phyloP scores from a whole-genome alignment of 2,797 vertebrate species.

The Dallia pectoralis region DNA sequence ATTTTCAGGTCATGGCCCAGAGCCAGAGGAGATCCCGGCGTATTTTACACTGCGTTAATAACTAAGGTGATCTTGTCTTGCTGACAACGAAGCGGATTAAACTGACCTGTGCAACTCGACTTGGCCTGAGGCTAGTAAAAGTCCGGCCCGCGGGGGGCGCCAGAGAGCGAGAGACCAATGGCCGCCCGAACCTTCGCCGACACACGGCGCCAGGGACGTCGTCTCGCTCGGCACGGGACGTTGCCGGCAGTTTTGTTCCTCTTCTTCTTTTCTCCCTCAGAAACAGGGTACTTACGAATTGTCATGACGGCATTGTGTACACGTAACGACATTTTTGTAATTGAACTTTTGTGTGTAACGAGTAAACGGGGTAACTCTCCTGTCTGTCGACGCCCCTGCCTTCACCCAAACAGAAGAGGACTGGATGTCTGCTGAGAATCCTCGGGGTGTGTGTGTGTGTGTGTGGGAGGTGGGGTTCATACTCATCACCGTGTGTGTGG shows the following conservation, averaged over 20 bases:
- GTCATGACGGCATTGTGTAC: slow-evolving; percentile 19
- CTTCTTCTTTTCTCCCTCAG: slow-evolving; percentile 55
- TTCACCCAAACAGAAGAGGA: slow-evolving; percentile 13
- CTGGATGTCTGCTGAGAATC: background rate
- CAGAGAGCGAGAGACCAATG: slow-evolving; percentile 27
- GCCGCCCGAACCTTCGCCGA: background rate
- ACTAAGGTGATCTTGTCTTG: slow-evolving; percentile 56
- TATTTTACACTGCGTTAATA: slow-evolving; percentile 36
- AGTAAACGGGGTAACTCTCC: slow-evolving; percentile 10
- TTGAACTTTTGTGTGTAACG: slow-evolving; percentile 30
- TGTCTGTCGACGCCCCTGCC: background rate
- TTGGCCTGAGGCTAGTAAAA: slow-evolving; percentile 66
- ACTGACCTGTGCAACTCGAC: slow-evolving; percentile 66
- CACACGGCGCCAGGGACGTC: background rate
- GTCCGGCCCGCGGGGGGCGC: slow-evolving; percentile 43
- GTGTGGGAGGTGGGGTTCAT: slow-evolving; percentile 14
- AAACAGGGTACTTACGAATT: slow-evolving; percentile 76
- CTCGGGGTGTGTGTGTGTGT: background rate
- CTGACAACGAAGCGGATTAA: slow-evolving; percentile 53
- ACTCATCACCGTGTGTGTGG: background rate
- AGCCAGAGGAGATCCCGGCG: slow-evolving; percentile 59
- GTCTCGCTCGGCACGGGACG: slow-evolving; percentile 11
- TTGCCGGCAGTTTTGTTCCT: slow-evolving; percentile 43
- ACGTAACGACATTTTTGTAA: slow-evolving; percentile 22
- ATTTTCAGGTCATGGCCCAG: slow-evolving; percentile 62